Conservation (phyloP, 35 echinoderm and acorn worm genomes). For the Heliocidaris erythrogramma region DNA sequence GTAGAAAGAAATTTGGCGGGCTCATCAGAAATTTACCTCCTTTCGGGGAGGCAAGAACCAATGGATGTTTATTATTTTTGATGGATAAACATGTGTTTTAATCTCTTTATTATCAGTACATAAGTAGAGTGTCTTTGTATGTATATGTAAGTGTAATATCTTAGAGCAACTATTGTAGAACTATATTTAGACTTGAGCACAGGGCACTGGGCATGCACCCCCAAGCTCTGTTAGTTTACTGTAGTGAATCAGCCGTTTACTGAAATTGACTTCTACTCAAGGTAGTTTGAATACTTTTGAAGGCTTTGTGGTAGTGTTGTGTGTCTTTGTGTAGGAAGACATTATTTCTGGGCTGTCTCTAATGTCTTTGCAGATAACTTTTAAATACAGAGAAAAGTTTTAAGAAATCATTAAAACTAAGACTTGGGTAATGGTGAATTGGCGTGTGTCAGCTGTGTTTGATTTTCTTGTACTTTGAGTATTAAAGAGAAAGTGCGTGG, state of each 20-base stretch:
- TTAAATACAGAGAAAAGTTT: not conserved
- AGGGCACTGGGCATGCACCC: not conserved
- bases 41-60: not conserved
- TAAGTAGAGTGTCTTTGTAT: constrained; percentile 16
- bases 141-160: constrained; percentile 12
- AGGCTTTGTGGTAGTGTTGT: not conserved
- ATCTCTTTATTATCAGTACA: constrained; percentile 18
- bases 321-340: not conserved
- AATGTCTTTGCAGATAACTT: not conserved
- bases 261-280: not conserved
- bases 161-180: constrained; percentile 12
- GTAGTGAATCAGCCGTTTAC: not conserved
- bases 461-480: not conserved
- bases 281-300: constrained; percentile 4
- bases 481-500: too few relatives aligned
- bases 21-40: not conserved
- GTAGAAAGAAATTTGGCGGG: not conserved
- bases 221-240: not conserved
- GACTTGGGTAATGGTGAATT: not conserved
- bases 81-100: not conserved
- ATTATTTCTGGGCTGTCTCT: not conserved
- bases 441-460: not conserved
- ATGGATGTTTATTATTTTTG: constrained; percentile 9
- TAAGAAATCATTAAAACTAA: constrained; percentile 14
- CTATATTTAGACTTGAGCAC: not conserved